Base-by-base conservation (phyloP, 1,140 invertebrate genomes). In the Temnothorax longispinosus region DNA sequence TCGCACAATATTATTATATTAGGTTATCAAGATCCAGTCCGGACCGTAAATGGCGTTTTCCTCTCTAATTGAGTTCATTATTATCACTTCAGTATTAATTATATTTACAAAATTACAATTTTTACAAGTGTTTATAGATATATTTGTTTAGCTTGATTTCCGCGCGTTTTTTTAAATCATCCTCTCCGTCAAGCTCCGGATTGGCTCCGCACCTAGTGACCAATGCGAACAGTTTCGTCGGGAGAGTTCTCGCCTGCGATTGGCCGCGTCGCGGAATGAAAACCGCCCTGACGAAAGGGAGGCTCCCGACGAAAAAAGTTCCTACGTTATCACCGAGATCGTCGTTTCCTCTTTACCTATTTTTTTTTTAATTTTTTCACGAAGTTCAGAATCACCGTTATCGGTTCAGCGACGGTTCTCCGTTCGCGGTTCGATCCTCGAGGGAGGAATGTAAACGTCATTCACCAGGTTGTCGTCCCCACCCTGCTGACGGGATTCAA, bases 401-500 rank as follows among this genome's bases (percentile, higher is more conserved):
- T 15, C 15, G 0, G 5, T 44, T 18, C 2, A 77, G 41, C 44
- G 21, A 35, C 5, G 60, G 8, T 58, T 76, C 38, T 60, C 15
- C 56, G 10, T 38, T 50, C 47, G 18, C 64, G 44, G 7, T 77
- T 62, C 32, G 15, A 35, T 44, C n/a, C 11, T n/a, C 18, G 58
- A 21, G 15, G 13, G 44, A 38, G 27, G 4, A 62, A n/a, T 2
- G 2, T 44, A 11, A 80, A 75, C 62, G 76, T 47, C 75, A 71
- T 87, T 71, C 69, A 75, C 76, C 87, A 77, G 74, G 27, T 35
- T 41, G 35, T 76, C 60, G 7, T 65, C 74, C 13, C 11, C 58
- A 3, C 58, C 38, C 13, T 18, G 27, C 65, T 85, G 75, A 82
- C 62, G 67, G 85, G 6, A 82, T 87, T 85, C 74, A 90, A 90